Percentiles rank a stretch among this genome's conserved stretches.
phyloP scores from a whole-genome alignment of 2,888 invertebrate genomes.

The Xanthia togata region DNA sequence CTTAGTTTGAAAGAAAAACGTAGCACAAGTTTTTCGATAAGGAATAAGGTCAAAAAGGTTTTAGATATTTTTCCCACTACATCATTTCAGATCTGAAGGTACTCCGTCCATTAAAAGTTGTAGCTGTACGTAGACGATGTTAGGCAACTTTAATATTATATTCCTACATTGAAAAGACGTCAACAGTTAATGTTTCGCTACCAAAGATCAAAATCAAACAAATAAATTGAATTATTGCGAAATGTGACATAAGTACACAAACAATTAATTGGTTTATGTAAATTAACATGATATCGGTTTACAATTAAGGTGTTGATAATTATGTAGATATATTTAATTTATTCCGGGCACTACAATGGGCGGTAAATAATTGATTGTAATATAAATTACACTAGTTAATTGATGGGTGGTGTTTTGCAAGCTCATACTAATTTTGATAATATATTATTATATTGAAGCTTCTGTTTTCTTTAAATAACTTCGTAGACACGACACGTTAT shows the following conservation, averaged over 20 bases:
- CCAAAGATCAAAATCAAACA: background rate
- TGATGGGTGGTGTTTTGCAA: background rate
- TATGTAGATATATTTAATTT: conserved; percentile 33
- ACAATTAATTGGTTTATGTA: conserved; percentile 44
- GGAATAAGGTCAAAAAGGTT: background rate
- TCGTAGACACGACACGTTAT: background rate
- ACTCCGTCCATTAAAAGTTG: background rate
- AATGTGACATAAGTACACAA: background rate
- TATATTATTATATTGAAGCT: background rate
- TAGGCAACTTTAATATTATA: background rate
- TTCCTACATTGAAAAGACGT: background rate
- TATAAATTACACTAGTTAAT: conserved; percentile 2
- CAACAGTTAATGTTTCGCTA: background rate
- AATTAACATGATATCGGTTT: conserved; percentile 36
- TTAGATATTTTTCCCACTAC: background rate
- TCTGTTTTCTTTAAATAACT: background rate
- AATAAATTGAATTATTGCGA: background rate
- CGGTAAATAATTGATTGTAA: conserved; percentile 18
- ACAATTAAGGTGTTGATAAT: conserved; percentile 19
- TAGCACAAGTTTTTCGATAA: background rate
- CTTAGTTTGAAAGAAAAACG: background rate
- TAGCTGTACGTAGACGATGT: no score
- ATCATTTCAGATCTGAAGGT: background rate
- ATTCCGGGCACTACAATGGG: background rate
- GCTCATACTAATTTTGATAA: background rate